Evolutionary conservation across 2,797 vertebrate species (phyloP), one percentile per base, ranked within the genome.

Genomic region (Naso thynnoides): DNA sequence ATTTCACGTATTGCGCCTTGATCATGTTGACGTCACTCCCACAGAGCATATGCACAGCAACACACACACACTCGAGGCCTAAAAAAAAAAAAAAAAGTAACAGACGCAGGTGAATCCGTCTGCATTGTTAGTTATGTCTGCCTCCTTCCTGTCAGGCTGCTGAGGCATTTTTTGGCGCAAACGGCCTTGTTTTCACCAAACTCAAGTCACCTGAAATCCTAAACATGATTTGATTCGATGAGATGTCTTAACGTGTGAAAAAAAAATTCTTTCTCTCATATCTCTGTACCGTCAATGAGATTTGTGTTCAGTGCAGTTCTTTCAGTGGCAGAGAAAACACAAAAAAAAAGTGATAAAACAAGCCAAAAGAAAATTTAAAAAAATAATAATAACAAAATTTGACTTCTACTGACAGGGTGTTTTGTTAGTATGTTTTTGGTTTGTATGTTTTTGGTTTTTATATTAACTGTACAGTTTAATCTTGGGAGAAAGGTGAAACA

Each of bases 391-490:
- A 86, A 70, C 79, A 83, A 61, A 75, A 76, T 58, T 57, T 0
- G 62, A 90, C 79, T 87, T 91, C 87, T 90, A 85, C 79, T 86
- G 84, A 94, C 91, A 94, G 92, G 94, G 94, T 95, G 95, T 95
- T 94, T 92, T 94, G 93, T 95, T 93, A 91, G 86, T 94, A 95
- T 79, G 78, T 90, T 92, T 88, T 87, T 47, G 54, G 74, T 90
- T 86, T 82, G 8, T 86, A 83, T 92, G 90, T 94, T 94, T 91
- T 93, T 77, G 87, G 88, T 94, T 96, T 95, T 94, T 94, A 91
- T 95, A 94, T 92, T 85, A 88, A 89, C 78, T 94, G 92, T 94
- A 95, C 90, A 94, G 91, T 90, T 91, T 58, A 89, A 89, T 88
- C 81, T 85, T 89, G 88, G 91, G 89, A 90, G 87, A 86, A 91